Evolutionary conservation across 2,797 vertebrate species (phyloP).

Genomic region (Gila robusta): DNA sequence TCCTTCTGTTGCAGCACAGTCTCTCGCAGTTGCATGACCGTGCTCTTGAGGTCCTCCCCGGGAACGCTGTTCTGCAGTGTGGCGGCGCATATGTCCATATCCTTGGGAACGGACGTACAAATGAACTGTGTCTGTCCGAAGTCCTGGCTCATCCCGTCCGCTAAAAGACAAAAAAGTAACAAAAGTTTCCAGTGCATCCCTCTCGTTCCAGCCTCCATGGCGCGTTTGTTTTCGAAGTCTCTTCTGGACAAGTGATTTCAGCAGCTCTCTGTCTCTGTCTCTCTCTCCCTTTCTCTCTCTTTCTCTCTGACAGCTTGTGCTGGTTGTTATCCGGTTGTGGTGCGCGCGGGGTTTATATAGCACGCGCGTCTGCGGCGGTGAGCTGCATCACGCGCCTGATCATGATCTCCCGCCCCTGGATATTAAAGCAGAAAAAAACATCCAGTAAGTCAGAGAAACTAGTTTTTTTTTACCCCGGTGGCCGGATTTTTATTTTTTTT

Average conservation of each 20-base stretch:
- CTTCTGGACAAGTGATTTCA: conserved; percentile 48
- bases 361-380: conserved; percentile 74
- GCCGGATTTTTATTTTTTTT: conserved; percentile 62
- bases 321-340: conserved; percentile 75
- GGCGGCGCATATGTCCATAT: conserved; percentile 94
- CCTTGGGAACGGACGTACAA: conserved; percentile 96
- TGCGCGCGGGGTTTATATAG: conserved; percentile 83
- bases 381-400: conserved; percentile 81
- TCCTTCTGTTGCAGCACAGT: conserved; percentile 96
- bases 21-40: conserved; percentile 92
- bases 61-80: conserved; percentile 87
- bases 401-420: conserved; percentile 60
- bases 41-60: conserved; percentile 89
- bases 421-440: conserved; percentile 59
- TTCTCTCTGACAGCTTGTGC: conserved; percentile 68
- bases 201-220: conserved; percentile 72
- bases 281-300: background rate
- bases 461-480: conserved; percentile 52
- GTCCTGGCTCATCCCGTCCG: conserved; percentile 83
- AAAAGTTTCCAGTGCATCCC: conserved; percentile 81
- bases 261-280: conserved; percentile 42
- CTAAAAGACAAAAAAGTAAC: conserved; percentile 78
- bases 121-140: conserved; percentile 93
- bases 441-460: conserved; percentile 69
- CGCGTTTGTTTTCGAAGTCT: background rate